Conservation (phyloP, 2,113 vertebrate species). For the Mormoops blainvillei region DNA sequence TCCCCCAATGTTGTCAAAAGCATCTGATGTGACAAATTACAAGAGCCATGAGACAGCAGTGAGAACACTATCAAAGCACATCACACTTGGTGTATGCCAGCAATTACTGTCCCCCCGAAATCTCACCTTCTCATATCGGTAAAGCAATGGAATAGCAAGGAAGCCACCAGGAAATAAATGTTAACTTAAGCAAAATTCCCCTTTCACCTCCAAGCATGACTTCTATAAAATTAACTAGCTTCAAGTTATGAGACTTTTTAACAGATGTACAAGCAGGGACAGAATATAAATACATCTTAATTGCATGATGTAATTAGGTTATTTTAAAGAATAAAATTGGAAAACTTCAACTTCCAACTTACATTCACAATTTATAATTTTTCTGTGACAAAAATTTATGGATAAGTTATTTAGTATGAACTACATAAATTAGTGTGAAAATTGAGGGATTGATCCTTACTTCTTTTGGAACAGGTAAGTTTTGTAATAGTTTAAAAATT, state of each 20-base stretch:
- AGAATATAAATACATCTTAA: neutral
- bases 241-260: neutral
- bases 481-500: neutral
- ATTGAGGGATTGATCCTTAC: neutral
- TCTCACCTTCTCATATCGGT: neutral
- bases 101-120: neutral
- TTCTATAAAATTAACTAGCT: neutral
- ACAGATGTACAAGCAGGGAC: neutral
- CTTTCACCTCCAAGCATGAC: neutral
- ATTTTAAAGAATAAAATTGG: conserved; percentile 3
- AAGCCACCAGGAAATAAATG: neutral
- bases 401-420: neutral
- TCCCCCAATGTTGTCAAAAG: neutral
- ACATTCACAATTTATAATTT: neutral
- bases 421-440: neutral
- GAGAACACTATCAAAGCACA: neutral
- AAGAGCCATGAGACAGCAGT: neutral
- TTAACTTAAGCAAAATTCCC: neutral
- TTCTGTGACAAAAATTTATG: neutral
- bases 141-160: neutral
- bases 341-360: neutral
- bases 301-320: neutral
- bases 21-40: neutral
- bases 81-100: neutral
- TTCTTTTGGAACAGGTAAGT: neutral